Conservation (phyloP, 2,113 vertebrate genomes). For the Podarcis muralis region DNA sequence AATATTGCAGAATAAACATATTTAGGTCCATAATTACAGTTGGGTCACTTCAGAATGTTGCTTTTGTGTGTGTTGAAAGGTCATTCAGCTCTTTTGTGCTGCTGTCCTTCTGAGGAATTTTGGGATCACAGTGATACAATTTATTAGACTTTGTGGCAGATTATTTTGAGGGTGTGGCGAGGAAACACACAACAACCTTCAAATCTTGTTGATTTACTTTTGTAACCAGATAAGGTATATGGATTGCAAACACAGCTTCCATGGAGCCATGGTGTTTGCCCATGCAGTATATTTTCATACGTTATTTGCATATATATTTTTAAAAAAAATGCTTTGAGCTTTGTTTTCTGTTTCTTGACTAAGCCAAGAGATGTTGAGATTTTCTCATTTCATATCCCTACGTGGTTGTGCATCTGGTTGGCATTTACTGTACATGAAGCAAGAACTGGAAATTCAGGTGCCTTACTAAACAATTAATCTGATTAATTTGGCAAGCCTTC, state of each 20-base stretch:
- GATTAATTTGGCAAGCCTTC: not conserved
- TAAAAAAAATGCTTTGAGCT: conserved; percentile 40
- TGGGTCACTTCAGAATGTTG: not conserved
- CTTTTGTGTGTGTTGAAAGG: conserved; percentile 4
- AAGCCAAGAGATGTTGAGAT: conserved; percentile 22
- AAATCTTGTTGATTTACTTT: not conserved
- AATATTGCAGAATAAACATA: not conserved
- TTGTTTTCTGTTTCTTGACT: conserved; percentile 12
- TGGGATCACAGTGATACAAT: not conserved
- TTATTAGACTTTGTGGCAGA: not conserved
- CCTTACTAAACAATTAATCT: not conserved
- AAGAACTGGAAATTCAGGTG: conserved; percentile 3
- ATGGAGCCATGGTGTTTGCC: not conserved
- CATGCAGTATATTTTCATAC: not conserved
- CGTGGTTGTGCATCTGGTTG: not conserved
- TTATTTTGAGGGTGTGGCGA: not conserved
- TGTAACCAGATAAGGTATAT: not conserved
- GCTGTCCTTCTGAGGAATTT: not conserved
- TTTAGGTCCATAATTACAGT: not conserved
- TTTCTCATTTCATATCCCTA: not conserved
- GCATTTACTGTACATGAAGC: not conserved
- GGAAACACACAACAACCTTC: not conserved
- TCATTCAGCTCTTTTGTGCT: not conserved
- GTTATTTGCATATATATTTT: not conserved
- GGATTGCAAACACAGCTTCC: not conserved